A percentile compares a stretch with the other conserved stretches of the same genome.
phyloP scores from a whole-genome alignment of 1,140 invertebrate genomes.

The Lepidurus arcticus region DNA sequence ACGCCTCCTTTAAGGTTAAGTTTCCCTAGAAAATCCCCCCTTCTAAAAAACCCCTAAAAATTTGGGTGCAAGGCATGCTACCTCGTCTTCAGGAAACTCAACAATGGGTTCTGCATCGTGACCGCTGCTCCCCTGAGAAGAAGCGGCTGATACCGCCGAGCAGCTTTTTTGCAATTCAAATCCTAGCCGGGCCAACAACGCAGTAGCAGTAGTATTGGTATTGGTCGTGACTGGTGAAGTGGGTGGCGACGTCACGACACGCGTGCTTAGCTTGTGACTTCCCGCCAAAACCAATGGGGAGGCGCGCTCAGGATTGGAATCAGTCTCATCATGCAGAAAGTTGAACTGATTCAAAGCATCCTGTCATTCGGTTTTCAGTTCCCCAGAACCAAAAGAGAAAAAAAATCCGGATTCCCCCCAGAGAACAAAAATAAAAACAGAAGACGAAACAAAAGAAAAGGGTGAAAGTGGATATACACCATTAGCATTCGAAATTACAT shows the following conservation, averaged over 20 bases:
- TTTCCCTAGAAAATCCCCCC: neutral
- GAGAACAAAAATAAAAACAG: neutral
- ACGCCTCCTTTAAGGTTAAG: neutral
- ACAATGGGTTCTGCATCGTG: constrained; percentile 64
- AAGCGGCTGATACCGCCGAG: neutral
- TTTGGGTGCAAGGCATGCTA: constrained; percentile 41
- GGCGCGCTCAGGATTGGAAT: neutral
- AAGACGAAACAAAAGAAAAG: neutral
- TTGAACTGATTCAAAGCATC: constrained; percentile 10
- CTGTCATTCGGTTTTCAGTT: neutral
- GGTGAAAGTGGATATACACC: neutral
- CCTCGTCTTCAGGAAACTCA: constrained; percentile 73
- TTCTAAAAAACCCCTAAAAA: neutral
- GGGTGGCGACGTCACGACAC: neutral
- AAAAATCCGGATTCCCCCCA: neutral
- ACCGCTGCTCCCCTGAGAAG: constrained; percentile 17
- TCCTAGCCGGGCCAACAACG: neutral
- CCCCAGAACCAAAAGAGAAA: neutral
- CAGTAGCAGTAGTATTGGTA: constrained; percentile 1
- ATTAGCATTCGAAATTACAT: neutral
- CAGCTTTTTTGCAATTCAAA: constrained; percentile 21
- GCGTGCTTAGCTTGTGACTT: neutral
- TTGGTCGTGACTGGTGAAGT: constrained; percentile 13
- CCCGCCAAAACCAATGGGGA: neutral
- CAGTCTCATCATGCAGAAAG: constrained; percentile 12